Evolutionary conservation across 2,888 invertebrate genomes (phyloP), one percentile per base, ranked within the genome.

Genomic region (Apodemia duryi): DNA sequence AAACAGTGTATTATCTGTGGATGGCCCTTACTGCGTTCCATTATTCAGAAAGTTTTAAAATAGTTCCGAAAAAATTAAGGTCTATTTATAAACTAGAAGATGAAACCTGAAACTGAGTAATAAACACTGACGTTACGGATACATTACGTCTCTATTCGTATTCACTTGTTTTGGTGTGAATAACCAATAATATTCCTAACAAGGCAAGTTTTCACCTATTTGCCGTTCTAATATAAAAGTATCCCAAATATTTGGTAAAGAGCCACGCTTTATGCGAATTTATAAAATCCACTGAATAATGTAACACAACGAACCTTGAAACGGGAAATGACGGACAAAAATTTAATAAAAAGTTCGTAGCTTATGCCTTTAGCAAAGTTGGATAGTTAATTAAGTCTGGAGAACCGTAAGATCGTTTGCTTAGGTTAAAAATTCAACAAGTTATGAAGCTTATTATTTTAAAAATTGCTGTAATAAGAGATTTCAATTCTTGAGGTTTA

Each of bases 331-430:
- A 60, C 57, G 57, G 13, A 60, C 57, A 64, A 68, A 67, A 68
- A 61, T 63, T 32, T 67, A 65, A 64, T 67, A 68, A 70, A 72
- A 70, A 70, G 67, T 71, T 71, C 67, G 67, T 65, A 70, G 64
- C 65, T 67, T 65, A 68, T 69, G 69, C 69, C 69, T 65, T 67
- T 67, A 68, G 67, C 32, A 66, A 68, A 67, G 66, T 67, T 67
- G 63, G 67, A 61, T 68, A 74, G 72, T 74, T 75, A 75, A 76
- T 75, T 75, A 74, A 71, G 71, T 70, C 66, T 63, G 65, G 64
- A 62, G 63, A 63, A 63, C 49, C 62, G 66, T 64, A 63, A 63
- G 66, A 68, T 62, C 67, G 68, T 70, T 69, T 68, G 73, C 73
- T 72, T 72, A 69, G 72, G 70, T 75, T 74, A 65, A 67, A 51